phyloP scores from a whole-genome alignment of 2,888 invertebrate genomes.

The Brachyptera risi region DNA sequence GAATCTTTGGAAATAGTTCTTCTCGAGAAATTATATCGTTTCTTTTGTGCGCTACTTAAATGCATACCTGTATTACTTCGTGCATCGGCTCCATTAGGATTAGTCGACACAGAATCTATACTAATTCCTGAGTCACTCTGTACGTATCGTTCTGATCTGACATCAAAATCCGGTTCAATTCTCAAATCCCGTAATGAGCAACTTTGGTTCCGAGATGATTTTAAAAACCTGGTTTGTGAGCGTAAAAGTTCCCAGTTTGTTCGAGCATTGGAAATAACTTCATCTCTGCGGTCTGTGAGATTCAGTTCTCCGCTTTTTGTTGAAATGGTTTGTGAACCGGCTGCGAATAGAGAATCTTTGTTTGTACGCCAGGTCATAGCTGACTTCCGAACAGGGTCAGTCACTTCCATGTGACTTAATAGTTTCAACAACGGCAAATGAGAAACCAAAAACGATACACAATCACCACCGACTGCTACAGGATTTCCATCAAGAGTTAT shows the following conservation, averaged over 20 bases:
- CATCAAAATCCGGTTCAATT: slow-evolving; percentile 14
- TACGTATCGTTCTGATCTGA: slow-evolving; percentile 24
- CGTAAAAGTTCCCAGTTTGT: slow-evolving; percentile 82
- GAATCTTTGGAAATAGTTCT: slow-evolving; percentile 59
- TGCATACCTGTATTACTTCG: neutral
- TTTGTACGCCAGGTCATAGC: slow-evolving; percentile 77
- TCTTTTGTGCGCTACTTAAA: slow-evolving; percentile 23
- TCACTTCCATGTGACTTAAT: slow-evolving; percentile 66
- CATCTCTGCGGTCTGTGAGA: slow-evolving; percentile 64
- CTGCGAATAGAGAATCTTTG: slow-evolving; percentile 72
- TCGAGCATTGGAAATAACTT: slow-evolving; percentile 78
- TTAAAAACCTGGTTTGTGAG: slow-evolving; percentile 53
- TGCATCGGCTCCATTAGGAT: neutral
- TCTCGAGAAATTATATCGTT: slow-evolving; percentile 49
- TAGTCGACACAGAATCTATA: slow-evolving; percentile 19
- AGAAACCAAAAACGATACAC: slow-evolving; percentile 75
- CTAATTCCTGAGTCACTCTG: slow-evolving; percentile 33
- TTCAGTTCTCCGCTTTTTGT: slow-evolving; percentile 55
- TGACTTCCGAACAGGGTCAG: slow-evolving; percentile 57
- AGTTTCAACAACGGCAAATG: slow-evolving; percentile 69
- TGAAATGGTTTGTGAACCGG: slow-evolving; percentile 60
- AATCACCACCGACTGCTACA: slow-evolving; percentile 73
- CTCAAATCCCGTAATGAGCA: slow-evolving; percentile 25
- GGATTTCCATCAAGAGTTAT: slow-evolving; percentile 85
- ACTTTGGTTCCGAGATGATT: neutral